A percentile compares a stretch with the other conserved stretches of the same genome.
phyloP scores from a whole-genome alignment of 2,797 vertebrate genomes.

The Poecile montanus region DNA sequence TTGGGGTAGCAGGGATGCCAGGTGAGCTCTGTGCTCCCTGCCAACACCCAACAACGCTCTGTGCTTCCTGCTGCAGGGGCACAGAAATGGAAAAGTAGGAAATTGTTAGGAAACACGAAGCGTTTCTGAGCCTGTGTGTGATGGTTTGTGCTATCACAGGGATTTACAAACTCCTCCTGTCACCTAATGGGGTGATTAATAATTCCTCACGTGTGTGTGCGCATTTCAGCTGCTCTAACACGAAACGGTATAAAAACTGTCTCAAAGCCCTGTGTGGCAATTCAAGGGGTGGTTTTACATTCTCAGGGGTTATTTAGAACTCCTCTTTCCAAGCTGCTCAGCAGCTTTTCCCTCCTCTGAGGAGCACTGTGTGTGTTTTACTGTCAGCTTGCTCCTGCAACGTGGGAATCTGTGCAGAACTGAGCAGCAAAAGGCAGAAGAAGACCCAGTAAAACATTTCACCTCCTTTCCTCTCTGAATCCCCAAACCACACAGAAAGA shows the following conservation, averaged over 20 bases:
- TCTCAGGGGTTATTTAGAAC: background rate
- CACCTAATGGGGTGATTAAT: background rate
- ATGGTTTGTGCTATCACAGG: background rate
- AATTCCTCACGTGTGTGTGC: background rate
- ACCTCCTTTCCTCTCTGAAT: background rate
- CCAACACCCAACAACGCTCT: fast-evolving
- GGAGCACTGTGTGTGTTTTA: fast-evolving
- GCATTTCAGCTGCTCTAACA: background rate
- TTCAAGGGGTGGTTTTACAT: background rate
- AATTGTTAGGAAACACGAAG: background rate
- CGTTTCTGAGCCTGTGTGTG: background rate
- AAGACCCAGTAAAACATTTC: background rate
- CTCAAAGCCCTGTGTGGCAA: background rate
- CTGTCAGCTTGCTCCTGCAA: background rate
- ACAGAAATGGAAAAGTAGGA: background rate
- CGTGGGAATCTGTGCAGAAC: background rate
- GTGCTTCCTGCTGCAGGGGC: background rate
- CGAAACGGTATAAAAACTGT: background rate
- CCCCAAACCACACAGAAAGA: background rate
- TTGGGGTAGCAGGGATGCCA: background rate
- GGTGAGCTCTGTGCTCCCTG: background rate
- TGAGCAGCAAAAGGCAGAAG: background rate
- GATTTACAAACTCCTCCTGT: background rate
- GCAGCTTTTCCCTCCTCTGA: background rate
- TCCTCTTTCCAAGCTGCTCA: background rate